A percentile compares a stretch with the other conserved stretches of the same genome.
phyloP scores from a whole-genome alignment of 1,140 invertebrate species.

The Diorhabda carinulata region DNA sequence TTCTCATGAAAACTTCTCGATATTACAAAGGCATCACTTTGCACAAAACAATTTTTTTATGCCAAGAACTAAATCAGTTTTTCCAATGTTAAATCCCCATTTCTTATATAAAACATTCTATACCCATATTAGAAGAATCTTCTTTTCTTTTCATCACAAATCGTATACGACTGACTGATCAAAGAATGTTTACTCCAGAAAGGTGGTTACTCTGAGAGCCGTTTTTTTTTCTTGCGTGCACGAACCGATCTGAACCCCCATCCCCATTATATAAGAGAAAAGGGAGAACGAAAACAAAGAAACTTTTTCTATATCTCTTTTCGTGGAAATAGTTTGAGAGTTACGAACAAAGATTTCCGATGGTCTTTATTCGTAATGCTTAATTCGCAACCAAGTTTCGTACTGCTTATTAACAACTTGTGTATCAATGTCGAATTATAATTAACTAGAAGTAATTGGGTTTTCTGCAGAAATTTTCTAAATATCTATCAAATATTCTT shows the following conservation, averaged over 20 bases:
- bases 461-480: too few relatives aligned
- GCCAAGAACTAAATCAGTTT: neutral
- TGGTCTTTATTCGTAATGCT: too few relatives aligned
- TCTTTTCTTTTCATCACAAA: constrained; percentile 3
- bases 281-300: neutral
- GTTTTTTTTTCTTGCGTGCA: neutral
- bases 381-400: too few relatives aligned
- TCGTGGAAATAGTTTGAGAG: neutral
- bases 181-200: neutral
- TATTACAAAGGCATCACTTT: too few relatives aligned
- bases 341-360: too few relatives aligned
- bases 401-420: too few relatives aligned
- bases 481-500: too few relatives aligned
- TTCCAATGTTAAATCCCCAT: neutral
- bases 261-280: neutral
- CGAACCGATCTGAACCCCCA: neutral
- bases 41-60: too few relatives aligned
- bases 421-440: too few relatives aligned
- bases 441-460: too few relatives aligned
- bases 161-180: neutral
- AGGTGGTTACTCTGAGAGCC: neutral
- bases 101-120: neutral
- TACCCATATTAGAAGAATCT: constrained; percentile 3
- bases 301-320: neutral
- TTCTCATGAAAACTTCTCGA: too few relatives aligned